These are phyloP conservation scores for Leucoraja ocellata DNA, from an alignment of 2,797 vertebrate genomes.

Conservation along the genomic window DNA sequence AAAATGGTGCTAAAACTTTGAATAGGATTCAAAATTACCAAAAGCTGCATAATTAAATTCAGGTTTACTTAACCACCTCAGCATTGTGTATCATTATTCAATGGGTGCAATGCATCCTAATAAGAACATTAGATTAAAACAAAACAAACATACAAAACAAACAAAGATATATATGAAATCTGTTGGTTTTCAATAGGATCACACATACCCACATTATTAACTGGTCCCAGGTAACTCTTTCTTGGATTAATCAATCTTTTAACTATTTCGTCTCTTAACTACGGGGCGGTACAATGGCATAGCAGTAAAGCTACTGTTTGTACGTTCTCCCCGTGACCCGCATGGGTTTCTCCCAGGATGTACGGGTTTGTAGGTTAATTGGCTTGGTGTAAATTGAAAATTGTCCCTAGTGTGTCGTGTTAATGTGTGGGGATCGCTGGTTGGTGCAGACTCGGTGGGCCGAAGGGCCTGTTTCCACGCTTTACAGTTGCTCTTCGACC, in stretches of 20 bases:
- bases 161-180: neutral
- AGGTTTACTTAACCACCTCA: neutral
- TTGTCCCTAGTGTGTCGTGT: no score
- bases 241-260: neutral
- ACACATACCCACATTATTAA: neutral
- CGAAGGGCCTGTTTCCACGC: no score
- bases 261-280: neutral
- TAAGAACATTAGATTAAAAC: neutral
- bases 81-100: neutral
- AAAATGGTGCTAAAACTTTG: neutral
- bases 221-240: neutral
- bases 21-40: neutral
- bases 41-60: neutral
- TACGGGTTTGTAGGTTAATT: no score
- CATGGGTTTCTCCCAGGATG: no score
- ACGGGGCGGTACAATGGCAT: no score
- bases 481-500: no score
- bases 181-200: neutral
- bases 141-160: neutral
- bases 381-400: no score
- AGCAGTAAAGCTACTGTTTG: no score
- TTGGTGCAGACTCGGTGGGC: no score
- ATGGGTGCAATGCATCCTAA: neutral
- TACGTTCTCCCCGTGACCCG: no score
- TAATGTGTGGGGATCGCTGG: no score